Evolutionary conservation across 2,888 invertebrate species (phyloP).

Genomic region (Ormyrus pomaceus): DNA sequence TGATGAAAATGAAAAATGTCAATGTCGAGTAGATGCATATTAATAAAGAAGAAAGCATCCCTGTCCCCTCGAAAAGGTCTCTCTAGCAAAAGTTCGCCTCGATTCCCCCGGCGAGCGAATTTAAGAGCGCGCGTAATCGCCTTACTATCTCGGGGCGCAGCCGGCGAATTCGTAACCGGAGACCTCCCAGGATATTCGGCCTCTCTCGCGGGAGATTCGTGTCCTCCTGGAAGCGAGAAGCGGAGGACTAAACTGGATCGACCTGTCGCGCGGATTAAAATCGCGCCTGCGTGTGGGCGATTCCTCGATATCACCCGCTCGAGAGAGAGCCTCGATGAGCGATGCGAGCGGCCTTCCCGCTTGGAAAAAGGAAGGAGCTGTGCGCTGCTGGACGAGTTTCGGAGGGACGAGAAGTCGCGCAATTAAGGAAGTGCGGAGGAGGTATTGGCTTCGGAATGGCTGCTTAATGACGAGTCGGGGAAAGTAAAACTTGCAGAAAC

Average conservation of each 20-base stretch:
- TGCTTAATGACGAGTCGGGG: too few relatives aligned
- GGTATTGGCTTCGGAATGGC: too few relatives aligned
- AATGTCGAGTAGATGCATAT: too few relatives aligned
- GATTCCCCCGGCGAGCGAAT: not conserved
- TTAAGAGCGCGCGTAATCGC: slow-evolving; percentile 21
- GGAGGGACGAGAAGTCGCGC: not conserved
- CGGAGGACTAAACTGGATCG: slow-evolving; percentile 10
- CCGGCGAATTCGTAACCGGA: slow-evolving; percentile 58
- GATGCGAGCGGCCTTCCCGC: too few relatives aligned
- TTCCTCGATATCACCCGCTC: not conserved
- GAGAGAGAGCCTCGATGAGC: too few relatives aligned
- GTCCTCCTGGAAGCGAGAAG: not conserved
- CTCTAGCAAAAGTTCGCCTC: too few relatives aligned
- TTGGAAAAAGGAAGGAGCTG: too few relatives aligned
- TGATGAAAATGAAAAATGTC: too few relatives aligned
- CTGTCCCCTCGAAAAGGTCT: too few relatives aligned
- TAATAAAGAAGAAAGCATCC: too few relatives aligned
- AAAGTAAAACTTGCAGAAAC: too few relatives aligned
- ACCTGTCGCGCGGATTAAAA: slow-evolving; percentile 23
- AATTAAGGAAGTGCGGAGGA: not conserved
- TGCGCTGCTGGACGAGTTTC: too few relatives aligned
- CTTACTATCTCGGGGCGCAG: slow-evolving; percentile 5
- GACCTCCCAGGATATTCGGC: slow-evolving; percentile 59
- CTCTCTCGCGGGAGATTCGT: not conserved
- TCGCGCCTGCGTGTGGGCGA: slow-evolving; percentile 23